Percentiles rank a stretch among this genome's conserved stretches.
Conservation (phyloP, 2,797 vertebrate genomes). For the Erithacus rubecula region DNA sequence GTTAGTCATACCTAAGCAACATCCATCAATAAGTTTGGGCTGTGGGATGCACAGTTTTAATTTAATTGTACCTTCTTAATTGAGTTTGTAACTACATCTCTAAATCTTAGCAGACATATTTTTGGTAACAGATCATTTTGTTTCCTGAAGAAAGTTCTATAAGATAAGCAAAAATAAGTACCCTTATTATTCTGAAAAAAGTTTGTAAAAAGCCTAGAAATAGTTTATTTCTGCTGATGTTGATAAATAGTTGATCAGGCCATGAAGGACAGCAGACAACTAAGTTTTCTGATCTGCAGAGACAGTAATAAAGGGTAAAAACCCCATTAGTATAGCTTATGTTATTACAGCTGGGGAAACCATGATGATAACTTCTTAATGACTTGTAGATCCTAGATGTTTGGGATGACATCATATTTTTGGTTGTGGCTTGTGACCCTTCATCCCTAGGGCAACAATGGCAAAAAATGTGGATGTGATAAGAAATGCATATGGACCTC, state of each 20-base stretch:
- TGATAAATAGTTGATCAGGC: background rate
- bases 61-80: background rate
- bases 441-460: background rate
- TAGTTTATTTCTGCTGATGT: background rate
- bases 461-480: background rate
- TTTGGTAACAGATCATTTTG: background rate
- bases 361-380: background rate
- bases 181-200: background rate
- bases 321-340: background rate
- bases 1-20: background rate
- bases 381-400: background rate
- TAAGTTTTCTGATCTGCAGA: background rate
- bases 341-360: background rate
- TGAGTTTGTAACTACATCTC: background rate
- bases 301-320: background rate
- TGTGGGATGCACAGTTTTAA: background rate
- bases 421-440: background rate
- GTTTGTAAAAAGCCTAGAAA: background rate
- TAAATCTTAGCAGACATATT: background rate
- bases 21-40: background rate
- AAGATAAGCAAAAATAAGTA: background rate
- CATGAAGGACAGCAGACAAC: background rate
- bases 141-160: background rate
- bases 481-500: background rate
- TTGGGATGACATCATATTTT: background rate